Percentiles rank a stretch among this genome's conserved stretches.
These are phyloP conservation scores for Plusia festucae DNA, from an alignment of 2,888 invertebrate species.

Conservation along the genomic window DNA sequence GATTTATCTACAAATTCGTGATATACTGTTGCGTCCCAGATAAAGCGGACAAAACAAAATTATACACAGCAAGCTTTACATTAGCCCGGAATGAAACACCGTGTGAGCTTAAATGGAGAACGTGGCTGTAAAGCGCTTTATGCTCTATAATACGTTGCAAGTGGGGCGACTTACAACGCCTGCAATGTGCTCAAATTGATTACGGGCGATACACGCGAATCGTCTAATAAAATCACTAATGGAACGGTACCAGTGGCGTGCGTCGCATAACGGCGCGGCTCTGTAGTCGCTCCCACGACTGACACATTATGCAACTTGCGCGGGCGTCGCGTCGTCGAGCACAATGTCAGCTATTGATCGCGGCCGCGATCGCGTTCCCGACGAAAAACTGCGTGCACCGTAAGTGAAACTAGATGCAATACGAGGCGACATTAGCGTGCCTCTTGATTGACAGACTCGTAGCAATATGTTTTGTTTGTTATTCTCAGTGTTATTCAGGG, in stretches of 20 bases:
- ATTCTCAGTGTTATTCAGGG: slow-evolving; percentile 32
- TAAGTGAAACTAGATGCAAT: slow-evolving; percentile 68
- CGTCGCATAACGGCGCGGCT: slow-evolving; percentile 84
- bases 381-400: slow-evolving; percentile 76
- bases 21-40: slow-evolving; percentile 70
- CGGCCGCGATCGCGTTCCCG: slow-evolving; percentile 75
- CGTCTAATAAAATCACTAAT: slow-evolving; percentile 88
- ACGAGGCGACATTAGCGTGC: slow-evolving; percentile 55
- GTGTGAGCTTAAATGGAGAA: slow-evolving; percentile 76
- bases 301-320: slow-evolving; percentile 85
- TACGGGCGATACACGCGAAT: slow-evolving; percentile 85
- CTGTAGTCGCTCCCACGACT: slow-evolving; percentile 83
- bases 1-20: slow-evolving; percentile 65
- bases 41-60: slow-evolving; percentile 70
- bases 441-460: slow-evolving; percentile 38
- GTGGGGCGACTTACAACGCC: slow-evolving; percentile 79
- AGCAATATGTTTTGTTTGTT: slow-evolving; percentile 42
- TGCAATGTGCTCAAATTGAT: slow-evolving; percentile 81
- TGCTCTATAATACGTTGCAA: slow-evolving; percentile 79
- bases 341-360: slow-evolving; percentile 78
- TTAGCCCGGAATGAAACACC: slow-evolving; percentile 70
- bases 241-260: slow-evolving; percentile 87
- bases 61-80: slow-evolving; percentile 70
- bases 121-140: slow-evolving; percentile 72
- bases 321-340: slow-evolving; percentile 71